These are phyloP conservation scores for Phainopepla nitens DNA, from an alignment of 2,113 vertebrate genomes.

Conservation along the genomic window DNA sequence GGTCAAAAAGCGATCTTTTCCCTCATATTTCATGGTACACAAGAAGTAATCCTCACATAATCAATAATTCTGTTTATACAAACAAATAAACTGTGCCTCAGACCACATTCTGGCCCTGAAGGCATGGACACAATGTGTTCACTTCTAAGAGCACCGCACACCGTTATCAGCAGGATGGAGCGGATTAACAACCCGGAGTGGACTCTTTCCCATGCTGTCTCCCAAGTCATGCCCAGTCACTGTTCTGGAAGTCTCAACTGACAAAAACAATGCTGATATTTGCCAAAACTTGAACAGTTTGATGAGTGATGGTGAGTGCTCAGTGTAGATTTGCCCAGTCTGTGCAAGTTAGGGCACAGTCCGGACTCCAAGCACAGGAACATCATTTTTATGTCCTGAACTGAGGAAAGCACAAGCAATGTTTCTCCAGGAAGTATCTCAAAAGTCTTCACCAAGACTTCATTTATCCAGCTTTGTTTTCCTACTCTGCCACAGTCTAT, in stretches of 20 bases:
- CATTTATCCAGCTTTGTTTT: not conserved
- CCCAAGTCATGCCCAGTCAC: not conserved
- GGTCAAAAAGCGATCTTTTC: not conserved
- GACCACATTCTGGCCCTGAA: not conserved
- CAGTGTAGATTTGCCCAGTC: not conserved
- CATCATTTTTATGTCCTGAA: not conserved
- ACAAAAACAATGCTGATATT: not conserved
- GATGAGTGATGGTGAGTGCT: not conserved
- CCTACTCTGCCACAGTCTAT: not conserved
- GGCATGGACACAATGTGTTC: not conserved
- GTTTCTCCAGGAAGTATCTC: not conserved
- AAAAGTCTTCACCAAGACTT: not conserved
- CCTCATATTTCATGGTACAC: not conserved
- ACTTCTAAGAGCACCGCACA: not conserved
- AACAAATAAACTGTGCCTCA: not conserved
- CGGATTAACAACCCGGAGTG: fast-evolving
- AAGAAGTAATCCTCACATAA: not conserved
- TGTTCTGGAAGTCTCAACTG: not conserved
- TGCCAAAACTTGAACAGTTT: not conserved
- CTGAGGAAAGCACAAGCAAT: not conserved
- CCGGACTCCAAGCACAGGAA: not conserved
- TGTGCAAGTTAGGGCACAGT: not conserved
- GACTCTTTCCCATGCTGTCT: not conserved
- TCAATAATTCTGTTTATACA: not conserved
- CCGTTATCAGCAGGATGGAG: fast-evolving